A percentile compares a stretch with the other conserved stretches of the same genome.
These are phyloP conservation scores for Dendrolimus kikuchii DNA, from an alignment of 1,140 invertebrate genomes.

Conservation along the genomic window DNA sequence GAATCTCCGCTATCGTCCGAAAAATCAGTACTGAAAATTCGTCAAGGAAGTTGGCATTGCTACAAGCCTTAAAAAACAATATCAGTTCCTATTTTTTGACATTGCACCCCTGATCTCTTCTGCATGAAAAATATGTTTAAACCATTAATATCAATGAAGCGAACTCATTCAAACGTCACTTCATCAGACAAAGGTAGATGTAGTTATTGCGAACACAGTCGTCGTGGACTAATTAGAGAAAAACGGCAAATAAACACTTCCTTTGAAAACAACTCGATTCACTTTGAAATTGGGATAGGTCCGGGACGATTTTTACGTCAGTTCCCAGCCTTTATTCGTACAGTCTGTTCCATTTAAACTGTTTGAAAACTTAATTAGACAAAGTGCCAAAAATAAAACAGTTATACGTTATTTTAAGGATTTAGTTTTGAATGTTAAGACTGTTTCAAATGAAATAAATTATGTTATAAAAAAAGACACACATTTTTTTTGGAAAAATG, in stretches of 20 bases:
- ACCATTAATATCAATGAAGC: too few species aligned
- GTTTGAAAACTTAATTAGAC: slow-evolving; percentile 10
- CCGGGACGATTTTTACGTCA: slow-evolving; percentile 66
- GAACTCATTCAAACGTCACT: too few species aligned
- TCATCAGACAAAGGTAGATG: too few species aligned
- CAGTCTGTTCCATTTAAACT: slow-evolving; percentile 26
- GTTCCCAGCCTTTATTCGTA: slow-evolving; percentile 45
- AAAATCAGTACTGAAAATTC: too few species aligned
- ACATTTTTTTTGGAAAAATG: too few species aligned
- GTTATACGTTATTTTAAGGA: not conserved
- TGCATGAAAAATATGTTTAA: too few species aligned
- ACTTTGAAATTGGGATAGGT: slow-evolving; percentile 57
- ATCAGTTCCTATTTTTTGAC: too few species aligned
- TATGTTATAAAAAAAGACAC: not conserved
- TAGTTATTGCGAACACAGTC: slow-evolving; percentile 9
- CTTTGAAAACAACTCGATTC: slow-evolving; percentile 19
- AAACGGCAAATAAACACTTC: slow-evolving; percentile 39
- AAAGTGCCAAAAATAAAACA: too few species aligned
- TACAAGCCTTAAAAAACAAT: too few species aligned
- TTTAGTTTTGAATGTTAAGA: not conserved
- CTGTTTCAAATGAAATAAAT: not conserved
- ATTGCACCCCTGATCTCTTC: too few species aligned
- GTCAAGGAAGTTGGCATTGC: too few species aligned
- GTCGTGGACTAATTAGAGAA: slow-evolving; percentile 63
- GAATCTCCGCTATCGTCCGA: too few species aligned